Base-by-base conservation (phyloP, 2,888 invertebrate species). In the Trichacis sp. region DNA sequence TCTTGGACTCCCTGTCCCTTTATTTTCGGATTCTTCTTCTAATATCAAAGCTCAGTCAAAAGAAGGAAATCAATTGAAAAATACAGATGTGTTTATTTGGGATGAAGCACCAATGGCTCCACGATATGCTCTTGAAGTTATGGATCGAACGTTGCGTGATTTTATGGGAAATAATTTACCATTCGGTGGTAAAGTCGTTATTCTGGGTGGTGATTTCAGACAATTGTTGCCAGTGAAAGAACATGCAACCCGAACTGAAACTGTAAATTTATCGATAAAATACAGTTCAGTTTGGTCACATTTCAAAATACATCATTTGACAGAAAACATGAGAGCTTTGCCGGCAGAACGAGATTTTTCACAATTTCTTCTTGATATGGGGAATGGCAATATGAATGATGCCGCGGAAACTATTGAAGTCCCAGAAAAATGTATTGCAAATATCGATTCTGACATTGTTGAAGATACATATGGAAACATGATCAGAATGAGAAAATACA, bases 71-170 rank as follows among this genome's bases (percentile, higher is more conserved):
- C n/a, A n/a, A n/a, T n/a, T n/a, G n/a, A 74, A 19, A 59, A n/a
- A n/a, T n/a, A n/a, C n/a, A n/a, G n/a, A n/a, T n/a, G n/a, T n/a
- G n/a, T n/a, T n/a, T n/a, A n/a, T n/a, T n/a, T n/a, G n/a, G n/a
- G n/a, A n/a, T n/a, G n/a, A n/a, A n/a, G n/a, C n/a, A n/a, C n/a
- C n/a, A n/a, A n/a, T n/a, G n/a, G n/a, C n/a, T n/a, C n/a, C n/a
- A n/a, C n/a, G n/a, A n/a, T n/a, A n/a, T n/a, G n/a, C n/a, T n/a
- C n/a, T n/a, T n/a, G n/a, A n/a, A n/a, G n/a, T n/a, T n/a, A n/a
- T 69, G 17, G 63, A 73, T 50, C 30, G 64, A 47, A 58, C 63
- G 4, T 51, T 73, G 29, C 53, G 64, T n/a, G n/a, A n/a, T n/a
- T n/a, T n/a, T n/a, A n/a, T n/a, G n/a, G n/a, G n/a, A n/a, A n/a